Evolutionary conservation across 2,797 vertebrate species (phyloP).

Genomic region (Cuculus canorus): DNA sequence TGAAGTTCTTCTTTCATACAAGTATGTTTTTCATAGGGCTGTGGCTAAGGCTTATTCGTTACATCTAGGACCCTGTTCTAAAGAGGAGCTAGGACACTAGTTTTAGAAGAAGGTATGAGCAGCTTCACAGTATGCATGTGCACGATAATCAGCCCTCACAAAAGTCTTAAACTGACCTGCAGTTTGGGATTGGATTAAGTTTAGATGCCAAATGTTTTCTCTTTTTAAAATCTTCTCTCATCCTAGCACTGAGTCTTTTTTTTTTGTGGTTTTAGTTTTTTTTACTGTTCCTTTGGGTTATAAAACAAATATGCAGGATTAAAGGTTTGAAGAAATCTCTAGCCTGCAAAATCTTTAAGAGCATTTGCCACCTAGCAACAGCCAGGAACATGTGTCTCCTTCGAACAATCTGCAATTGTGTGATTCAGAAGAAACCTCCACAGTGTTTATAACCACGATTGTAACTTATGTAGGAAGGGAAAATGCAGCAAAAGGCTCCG

Average conservation of each 20-base stretch:
- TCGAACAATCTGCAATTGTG: conserved; percentile 66
- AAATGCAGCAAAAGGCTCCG: conserved; percentile 37
- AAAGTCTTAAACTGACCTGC: background rate
- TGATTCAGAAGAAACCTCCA: conserved; percentile 57
- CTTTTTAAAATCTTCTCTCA: background rate
- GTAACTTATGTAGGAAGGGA: conserved; percentile 59
- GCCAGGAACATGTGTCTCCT: conserved; percentile 35
- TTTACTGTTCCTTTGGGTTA: background rate
- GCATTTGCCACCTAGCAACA: conserved; percentile 72
- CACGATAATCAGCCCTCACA: background rate
- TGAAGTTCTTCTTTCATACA: background rate
- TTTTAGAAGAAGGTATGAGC: background rate
- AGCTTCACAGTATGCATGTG: background rate
- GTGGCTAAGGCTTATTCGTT: background rate
- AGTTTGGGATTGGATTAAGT: background rate
- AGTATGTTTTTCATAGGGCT: background rate
- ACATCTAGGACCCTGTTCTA: background rate
- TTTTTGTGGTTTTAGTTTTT: background rate
- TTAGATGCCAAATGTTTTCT: background rate
- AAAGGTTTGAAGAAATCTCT: conserved; percentile 48
- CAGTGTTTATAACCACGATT: conserved; percentile 30
- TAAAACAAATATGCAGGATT: conserved; percentile 54
- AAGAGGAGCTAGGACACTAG: background rate
- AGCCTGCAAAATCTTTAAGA: conserved; percentile 64
- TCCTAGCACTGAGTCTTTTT: background rate